phyloP scores from a whole-genome alignment of 2,113 vertebrate species.

The Sinocyclocheilus maitianheensis region DNA sequence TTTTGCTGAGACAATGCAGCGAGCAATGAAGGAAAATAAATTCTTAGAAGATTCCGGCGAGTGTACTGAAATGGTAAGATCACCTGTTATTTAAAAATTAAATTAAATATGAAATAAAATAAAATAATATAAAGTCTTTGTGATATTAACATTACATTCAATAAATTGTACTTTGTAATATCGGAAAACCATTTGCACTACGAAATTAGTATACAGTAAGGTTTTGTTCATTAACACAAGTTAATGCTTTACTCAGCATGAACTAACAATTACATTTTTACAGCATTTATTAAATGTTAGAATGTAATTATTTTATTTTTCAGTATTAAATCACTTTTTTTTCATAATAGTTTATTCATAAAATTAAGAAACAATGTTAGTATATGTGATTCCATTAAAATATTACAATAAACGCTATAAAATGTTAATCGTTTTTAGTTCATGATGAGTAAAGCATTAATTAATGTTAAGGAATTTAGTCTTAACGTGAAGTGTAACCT shows the following conservation, averaged over 20 bases:
- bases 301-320: no score
- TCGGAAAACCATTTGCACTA: neutral
- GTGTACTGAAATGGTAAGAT: constrained; percentile 37
- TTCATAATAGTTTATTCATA: neutral
- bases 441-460: neutral
- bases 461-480: neutral
- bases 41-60: no score
- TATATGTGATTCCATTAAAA: neutral
- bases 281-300: neutral
- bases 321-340: neutral
- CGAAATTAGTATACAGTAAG: neutral
- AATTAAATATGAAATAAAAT: neutral
- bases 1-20: no score
- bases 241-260: neutral
- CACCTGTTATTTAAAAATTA: neutral
- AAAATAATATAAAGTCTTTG: neutral
- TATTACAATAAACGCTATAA: neutral
- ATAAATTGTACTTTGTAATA: neutral
- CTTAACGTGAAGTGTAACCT: neutral
- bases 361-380: neutral
- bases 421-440: no score
- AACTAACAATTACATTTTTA: neutral
- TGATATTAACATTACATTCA: neutral
- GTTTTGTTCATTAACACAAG: no score
- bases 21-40: no score